These are phyloP conservation scores for Patella ulyssiponensis DNA, from an alignment of 2,888 invertebrate genomes.

Conservation along the genomic window DNA sequence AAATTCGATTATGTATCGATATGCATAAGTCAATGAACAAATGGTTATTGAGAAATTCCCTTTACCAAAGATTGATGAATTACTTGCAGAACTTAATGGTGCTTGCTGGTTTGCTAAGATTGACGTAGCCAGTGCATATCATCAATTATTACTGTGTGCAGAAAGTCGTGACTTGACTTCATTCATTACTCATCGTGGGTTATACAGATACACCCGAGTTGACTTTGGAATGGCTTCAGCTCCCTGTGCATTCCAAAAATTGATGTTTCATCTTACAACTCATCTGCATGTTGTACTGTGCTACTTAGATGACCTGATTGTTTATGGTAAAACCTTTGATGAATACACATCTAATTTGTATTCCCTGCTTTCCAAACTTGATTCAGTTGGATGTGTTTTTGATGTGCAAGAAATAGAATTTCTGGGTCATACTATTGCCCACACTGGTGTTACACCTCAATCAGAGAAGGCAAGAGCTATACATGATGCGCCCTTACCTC, in stretches of 20 bases:
- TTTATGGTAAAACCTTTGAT: too few species aligned
- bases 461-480: not conserved
- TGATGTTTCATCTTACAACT: not conserved
- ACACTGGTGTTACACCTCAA: not conserved
- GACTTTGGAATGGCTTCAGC: not conserved
- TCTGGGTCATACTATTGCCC: not conserved
- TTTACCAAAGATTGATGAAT: too few species aligned
- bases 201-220: not conserved
- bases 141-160: not conserved
- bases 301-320: too few species aligned
- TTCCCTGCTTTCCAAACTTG: not conserved
- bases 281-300: too few species aligned
- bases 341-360: too few species aligned
- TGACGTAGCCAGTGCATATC: not conserved
- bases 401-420: not conserved
- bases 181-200: not conserved
- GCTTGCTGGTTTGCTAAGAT: not conserved
- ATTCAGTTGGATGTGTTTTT: not conserved
- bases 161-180: not conserved
- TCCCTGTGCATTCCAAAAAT: not conserved
- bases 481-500: not conserved
- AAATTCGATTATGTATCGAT: too few species aligned
- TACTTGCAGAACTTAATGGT: too few species aligned
- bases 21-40: too few species aligned
- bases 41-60: too few species aligned